A percentile compares a stretch with the other conserved stretches of the same genome.
Conservation (phyloP, 2,113 vertebrate species). For the Lepus americanus region DNA sequence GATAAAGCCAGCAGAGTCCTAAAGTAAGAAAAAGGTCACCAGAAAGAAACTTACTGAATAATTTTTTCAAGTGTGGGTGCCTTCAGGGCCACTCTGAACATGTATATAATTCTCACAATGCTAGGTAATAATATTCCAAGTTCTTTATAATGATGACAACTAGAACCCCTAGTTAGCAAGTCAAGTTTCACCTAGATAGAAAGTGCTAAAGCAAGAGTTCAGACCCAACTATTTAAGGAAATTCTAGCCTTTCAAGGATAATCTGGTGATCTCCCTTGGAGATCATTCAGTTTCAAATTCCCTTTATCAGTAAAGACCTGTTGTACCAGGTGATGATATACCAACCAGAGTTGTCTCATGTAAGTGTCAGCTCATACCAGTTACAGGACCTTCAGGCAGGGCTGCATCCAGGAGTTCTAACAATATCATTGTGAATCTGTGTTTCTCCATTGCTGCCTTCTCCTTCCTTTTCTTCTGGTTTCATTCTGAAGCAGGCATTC, state of each 20-base stretch:
- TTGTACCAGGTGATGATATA: neutral
- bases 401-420: neutral
- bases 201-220: neutral
- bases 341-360: neutral
- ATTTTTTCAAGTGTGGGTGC: neutral
- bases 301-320: neutral
- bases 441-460: neutral
- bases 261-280: neutral
- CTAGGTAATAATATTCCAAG: neutral
- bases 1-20: neutral
- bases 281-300: neutral
- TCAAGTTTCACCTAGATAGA: neutral
- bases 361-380: neutral
- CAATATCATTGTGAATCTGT: neutral
- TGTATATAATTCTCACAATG: neutral
- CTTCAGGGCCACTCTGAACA: neutral
- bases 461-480: neutral
- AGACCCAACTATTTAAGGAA: neutral
- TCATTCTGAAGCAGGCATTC: neutral
- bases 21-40: neutral
- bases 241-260: neutral
- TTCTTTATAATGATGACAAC: neutral
- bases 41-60: neutral
- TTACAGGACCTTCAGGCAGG: neutral
- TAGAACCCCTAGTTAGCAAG: neutral